Conservation (phyloP, 2,113 vertebrate species). For the Anhinga rufa region DNA sequence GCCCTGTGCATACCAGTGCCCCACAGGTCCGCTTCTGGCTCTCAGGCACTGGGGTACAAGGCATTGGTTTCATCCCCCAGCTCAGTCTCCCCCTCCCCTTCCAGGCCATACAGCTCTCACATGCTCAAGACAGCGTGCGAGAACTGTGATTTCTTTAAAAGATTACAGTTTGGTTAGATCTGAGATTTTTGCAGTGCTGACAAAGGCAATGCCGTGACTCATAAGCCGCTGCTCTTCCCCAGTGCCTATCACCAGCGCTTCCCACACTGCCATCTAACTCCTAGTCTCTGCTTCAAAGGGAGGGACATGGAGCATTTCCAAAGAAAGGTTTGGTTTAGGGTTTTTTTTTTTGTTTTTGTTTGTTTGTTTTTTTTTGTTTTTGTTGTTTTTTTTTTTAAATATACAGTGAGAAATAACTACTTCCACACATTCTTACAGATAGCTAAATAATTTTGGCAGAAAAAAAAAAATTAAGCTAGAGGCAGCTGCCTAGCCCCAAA, state of each 20-base stretch:
- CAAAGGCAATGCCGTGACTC: background rate
- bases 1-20: accelerated
- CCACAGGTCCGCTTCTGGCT: accelerated
- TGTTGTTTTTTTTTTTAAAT: too few species aligned
- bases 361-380: background rate
- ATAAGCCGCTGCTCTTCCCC: background rate
- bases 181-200: background rate
- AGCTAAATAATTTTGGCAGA: background rate
- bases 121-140: accelerated
- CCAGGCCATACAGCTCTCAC: background rate
- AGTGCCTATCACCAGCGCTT: background rate
- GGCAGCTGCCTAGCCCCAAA: background rate
- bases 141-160: background rate
- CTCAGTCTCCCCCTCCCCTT: background rate
- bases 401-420: background rate
- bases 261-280: background rate
- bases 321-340: background rate
- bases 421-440: background rate
- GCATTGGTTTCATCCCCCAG: background rate
- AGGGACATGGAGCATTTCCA: background rate
- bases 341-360: background rate
- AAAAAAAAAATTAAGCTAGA: background rate
- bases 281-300: background rate
- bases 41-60: background rate
- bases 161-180: background rate